Evolutionary conservation across 64 coral and sea anemone species (phyloP), one percentile per base, ranked within the genome.

Genomic region (Catalaphyllia jardinei): DNA sequence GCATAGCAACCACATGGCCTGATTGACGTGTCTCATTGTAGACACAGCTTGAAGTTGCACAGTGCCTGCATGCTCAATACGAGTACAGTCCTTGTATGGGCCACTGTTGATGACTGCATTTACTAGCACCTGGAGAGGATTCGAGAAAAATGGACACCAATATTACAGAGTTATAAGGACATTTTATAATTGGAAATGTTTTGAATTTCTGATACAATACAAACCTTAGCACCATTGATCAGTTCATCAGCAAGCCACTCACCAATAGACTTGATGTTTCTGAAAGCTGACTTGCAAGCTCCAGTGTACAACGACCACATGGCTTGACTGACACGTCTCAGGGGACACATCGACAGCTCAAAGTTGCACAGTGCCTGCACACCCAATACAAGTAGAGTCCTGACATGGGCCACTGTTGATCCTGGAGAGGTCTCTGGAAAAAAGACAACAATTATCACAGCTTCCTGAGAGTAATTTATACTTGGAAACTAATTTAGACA

Each of bases 81-180:
- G 90, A 8, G 97, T 35, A 35, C 95, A 6, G 97, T 99, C 97
- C 75, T 99, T 93, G 79, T 93, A 91, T 49, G 97, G 97, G 30
- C 97, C 97, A 91, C 97, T 95, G 87, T 99, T 99, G 65, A 99
- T 99, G 83, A 99, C 95, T 39, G 97, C 97, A 99, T 99, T 99
- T 5, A 99, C 97, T 29, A 99, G 89, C 55, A 99, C 91, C 76
- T 99, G 97, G 7, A 99, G 93, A 77, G 97, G 97, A 78, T 99
- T 99, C 97, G 95, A n/a, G 38, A 91, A 7, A 24, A 19, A 14
- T n/a, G 50, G 20, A 24, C 33, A 52, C n/a, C 38, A 24, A n/a
- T 57, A 35, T 25, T 25, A 4, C 35, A 35, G 20, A n/a, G 35
- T 52, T 22, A 52, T 17, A 79, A 54, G 52, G 52, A 7, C 0